Conservation (phyloP, 1,140 invertebrate genomes). For the Ridgeia piscesae region DNA sequence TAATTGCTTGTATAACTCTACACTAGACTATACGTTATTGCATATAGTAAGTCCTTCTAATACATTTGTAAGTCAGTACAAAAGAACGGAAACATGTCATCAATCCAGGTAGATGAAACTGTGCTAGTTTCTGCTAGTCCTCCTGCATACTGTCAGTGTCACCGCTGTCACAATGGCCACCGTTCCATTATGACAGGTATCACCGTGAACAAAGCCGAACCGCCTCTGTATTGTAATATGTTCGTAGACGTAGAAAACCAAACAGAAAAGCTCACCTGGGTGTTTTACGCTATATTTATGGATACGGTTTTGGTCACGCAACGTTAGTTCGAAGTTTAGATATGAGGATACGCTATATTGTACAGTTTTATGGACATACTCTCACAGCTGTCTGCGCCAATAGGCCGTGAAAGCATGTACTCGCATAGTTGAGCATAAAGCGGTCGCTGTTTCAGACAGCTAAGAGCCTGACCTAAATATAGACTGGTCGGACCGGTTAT, state of each 20-base stretch:
- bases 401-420: not conserved
- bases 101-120: not conserved
- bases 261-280: not conserved
- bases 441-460: not conserved
- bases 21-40: not conserved
- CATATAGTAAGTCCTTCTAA: not conserved
- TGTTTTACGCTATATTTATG: not conserved
- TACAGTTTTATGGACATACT: not conserved
- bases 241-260: not conserved
- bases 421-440: not conserved
- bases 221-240: not conserved
- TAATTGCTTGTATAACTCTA: not conserved
- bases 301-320: not conserved
- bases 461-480: not conserved
- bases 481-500: not conserved
- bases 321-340: not conserved
- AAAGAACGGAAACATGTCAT: not conserved
- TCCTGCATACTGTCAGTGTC: not conserved
- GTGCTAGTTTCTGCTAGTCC: not conserved
- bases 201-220: not conserved
- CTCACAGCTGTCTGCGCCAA: not conserved
- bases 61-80: not conserved
- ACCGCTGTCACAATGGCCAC: not conserved
- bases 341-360: not conserved
- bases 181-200: not conserved